Conservation (phyloP, 2,113 vertebrate species). For the Tringa solitaria region DNA sequence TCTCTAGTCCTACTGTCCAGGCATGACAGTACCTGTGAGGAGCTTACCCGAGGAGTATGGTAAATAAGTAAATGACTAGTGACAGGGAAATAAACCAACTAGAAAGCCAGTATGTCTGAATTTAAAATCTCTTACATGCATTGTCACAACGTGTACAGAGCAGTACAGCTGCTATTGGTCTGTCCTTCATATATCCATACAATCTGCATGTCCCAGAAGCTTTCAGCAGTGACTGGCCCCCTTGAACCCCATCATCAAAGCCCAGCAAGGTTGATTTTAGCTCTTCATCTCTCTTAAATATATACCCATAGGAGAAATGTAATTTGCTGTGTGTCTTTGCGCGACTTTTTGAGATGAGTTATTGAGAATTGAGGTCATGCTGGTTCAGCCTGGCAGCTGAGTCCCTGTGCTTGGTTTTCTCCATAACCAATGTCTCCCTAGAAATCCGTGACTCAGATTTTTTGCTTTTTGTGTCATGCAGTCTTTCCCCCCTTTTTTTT, state of each 20-base stretch:
- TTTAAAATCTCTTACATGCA: not conserved
- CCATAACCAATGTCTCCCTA: not conserved
- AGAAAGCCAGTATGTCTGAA: not conserved
- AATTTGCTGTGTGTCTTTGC: constrained; percentile 13
- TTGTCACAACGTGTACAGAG: accelerated
- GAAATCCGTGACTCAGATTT: not conserved
- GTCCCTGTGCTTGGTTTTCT: not conserved
- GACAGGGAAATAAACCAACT: not conserved
- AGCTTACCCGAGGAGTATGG: not conserved
- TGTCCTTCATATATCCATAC: not conserved
- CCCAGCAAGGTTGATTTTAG: not conserved
- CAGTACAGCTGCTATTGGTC: not conserved
- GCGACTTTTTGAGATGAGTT: not conserved
- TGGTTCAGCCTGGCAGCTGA: not conserved
- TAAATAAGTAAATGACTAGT: not conserved
- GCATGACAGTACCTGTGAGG: not conserved
- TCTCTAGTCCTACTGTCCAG: not conserved
- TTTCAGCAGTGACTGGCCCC: not conserved
- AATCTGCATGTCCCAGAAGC: not conserved
- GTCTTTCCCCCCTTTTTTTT: not conserved
- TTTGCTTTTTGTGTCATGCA: not conserved
- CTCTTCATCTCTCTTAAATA: not conserved
- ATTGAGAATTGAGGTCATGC: not conserved
- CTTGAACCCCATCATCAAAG: not conserved
- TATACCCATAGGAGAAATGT: not conserved